These are phyloP conservation scores for Ictalurus punctatus DNA, from an alignment of 2,113 vertebrate genomes.

Conservation along the genomic window DNA sequence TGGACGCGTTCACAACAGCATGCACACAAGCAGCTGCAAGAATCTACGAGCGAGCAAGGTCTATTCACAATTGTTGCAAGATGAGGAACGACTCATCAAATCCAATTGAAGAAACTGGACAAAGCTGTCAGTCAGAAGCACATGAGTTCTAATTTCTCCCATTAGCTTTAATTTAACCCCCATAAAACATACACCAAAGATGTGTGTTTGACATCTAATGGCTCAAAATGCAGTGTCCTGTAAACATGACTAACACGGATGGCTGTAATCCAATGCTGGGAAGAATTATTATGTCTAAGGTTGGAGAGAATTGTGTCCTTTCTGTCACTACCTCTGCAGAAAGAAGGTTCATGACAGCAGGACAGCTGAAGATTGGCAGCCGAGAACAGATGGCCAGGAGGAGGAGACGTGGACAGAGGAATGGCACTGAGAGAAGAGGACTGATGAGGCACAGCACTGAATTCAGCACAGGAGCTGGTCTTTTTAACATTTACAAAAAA, in stretches of 20 bases:
- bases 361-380: conserved; percentile 68
- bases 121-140: background rate
- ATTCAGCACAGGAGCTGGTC: background rate
- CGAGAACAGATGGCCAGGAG: conserved; percentile 76
- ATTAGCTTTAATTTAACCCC: background rate
- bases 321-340: conserved; percentile 57
- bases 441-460: conserved; percentile 63
- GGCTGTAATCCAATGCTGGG: conserved; percentile 19
- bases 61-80: conserved; percentile 17
- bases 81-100: background rate
- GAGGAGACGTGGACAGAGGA: conserved; percentile 44
- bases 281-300: conserved; percentile 36
- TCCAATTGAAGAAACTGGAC: conserved; percentile 12
- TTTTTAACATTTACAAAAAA: conserved; percentile 6
- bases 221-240: conserved; percentile 5
- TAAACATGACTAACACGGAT: conserved; percentile 9
- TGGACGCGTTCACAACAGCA: conserved; percentile 40
- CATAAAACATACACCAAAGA: background rate
- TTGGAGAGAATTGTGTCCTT: conserved; percentile 60
- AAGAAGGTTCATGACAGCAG: conserved; percentile 64
- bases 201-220: background rate
- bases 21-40: conserved; percentile 11
- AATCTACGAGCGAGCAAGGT: conserved; percentile 6
- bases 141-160: background rate
- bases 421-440: conserved; percentile 56